These are phyloP conservation scores for Threskiornis aethiopicus DNA, from an alignment of 2,797 vertebrate genomes.

Conservation along the genomic window DNA sequence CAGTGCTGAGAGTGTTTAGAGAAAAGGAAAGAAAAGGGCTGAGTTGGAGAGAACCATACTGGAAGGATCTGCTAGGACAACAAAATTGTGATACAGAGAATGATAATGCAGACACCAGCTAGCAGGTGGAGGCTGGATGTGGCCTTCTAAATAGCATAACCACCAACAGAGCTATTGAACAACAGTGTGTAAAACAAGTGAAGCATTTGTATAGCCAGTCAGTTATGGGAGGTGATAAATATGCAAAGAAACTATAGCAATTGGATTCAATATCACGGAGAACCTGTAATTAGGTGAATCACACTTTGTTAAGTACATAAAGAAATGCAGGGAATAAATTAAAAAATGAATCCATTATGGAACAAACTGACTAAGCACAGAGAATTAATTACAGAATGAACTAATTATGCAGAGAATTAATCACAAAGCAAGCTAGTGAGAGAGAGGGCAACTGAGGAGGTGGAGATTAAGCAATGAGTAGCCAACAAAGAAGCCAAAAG, in stretches of 20 bases:
- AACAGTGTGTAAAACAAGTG: background rate
- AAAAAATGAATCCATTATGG: background rate
- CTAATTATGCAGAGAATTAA: background rate
- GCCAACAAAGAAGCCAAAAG: background rate
- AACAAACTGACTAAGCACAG: background rate
- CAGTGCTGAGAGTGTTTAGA: background rate
- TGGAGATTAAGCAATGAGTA: background rate
- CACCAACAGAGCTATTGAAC: background rate
- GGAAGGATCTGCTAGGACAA: background rate
- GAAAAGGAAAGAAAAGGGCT: background rate
- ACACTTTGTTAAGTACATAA: background rate
- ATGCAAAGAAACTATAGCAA: background rate
- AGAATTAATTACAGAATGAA: slow-evolving; percentile 2
- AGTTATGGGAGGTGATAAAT: background rate
- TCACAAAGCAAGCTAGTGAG: background rate
- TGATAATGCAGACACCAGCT: background rate
- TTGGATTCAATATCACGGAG: background rate
- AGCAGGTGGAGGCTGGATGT: background rate
- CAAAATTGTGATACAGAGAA: background rate
- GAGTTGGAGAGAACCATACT: background rate
- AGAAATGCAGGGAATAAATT: background rate
- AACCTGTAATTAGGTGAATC: slow-evolving; percentile 19
- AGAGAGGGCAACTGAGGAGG: background rate
- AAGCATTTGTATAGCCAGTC: background rate
- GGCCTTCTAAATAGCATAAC: background rate